Evolutionary conservation across 2,113 vertebrate genomes (phyloP), one percentile per base, ranked within the genome.

Genomic region (Elaphurus davidianus): DNA sequence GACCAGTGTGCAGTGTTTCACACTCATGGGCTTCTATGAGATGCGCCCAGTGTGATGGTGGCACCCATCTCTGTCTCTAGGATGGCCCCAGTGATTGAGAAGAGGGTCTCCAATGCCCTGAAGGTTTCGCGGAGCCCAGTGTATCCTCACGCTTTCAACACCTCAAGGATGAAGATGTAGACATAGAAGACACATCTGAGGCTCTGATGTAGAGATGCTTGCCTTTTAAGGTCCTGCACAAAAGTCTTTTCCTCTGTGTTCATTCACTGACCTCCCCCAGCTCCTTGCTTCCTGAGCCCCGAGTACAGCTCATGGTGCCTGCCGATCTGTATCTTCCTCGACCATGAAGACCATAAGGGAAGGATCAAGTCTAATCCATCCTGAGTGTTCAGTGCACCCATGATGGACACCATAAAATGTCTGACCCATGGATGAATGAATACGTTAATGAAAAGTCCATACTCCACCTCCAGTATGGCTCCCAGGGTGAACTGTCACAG

Each of bases 31-130:
- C 25, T 45, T 64, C 23, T 33, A 8, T 11, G 50, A 59, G 52
- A 12, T 2, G 14, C 2, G 3, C 33, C n/a, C 52, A 0, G 27
- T 12, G 10, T 36, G 27, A 52, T 0, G 25, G 36, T 10, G 2
- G n/a, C 16, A n/a, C 36, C 36, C 27, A 64, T 15, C 36, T n/a
- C 59, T 83, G 43, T 82, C 36, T 33, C 23, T 33, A 12, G 33
- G 43, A 60, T 3, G 28, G 89, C 57, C 19, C 16, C 10, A 33
- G 40, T 9, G 52, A 36, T 2, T 5, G 6, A 36, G 74, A 87
- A 91, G 55, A 28, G 40, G 60, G 40, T 67, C 47, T 95, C 55
- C 33, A 36, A 43, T 0, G 43, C 28, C 33, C 59, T n/a, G 33
- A 23, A 57, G 27, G 30, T 50, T 50, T 43, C 54, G 52, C 21